These are phyloP conservation scores for Leucophenga montana DNA, from an alignment of 2,888 invertebrate genomes.

Conservation along the genomic window DNA sequence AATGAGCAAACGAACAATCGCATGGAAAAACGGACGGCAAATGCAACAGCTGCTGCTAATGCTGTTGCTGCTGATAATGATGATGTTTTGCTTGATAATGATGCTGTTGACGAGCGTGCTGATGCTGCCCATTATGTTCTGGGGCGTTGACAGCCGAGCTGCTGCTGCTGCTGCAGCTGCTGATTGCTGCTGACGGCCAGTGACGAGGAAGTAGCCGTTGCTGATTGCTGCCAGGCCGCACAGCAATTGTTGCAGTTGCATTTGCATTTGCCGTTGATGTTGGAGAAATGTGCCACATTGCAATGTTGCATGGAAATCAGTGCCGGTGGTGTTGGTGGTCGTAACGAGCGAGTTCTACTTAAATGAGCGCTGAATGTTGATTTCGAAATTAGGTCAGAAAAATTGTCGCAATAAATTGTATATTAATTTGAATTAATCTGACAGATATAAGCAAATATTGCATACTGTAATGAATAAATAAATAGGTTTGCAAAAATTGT, in stretches of 20 bases:
- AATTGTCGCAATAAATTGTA: slow-evolving; percentile 11
- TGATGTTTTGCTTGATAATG: slow-evolving; percentile 37
- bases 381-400: slow-evolving; percentile 7
- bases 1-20: neutral
- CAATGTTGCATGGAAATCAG: slow-evolving; percentile 22
- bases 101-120: slow-evolving; percentile 7
- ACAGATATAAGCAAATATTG: too few species aligned
- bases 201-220: too few species aligned
- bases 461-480: too few species aligned
- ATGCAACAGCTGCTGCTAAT: slow-evolving; percentile 23
- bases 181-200: neutral
- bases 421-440: slow-evolving; percentile 7
- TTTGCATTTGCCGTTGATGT: neutral
- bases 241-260: neutral
- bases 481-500: too few species aligned
- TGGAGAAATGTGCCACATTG: slow-evolving; percentile 4
- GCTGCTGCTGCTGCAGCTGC: neutral
- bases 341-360: neutral
- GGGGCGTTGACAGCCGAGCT: neutral
- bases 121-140: neutral
- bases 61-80: slow-evolving; percentile 35
- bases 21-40: neutral
- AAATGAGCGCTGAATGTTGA: neutral
- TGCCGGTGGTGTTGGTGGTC: neutral
- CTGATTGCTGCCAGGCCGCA: neutral